A percentile compares a stretch with the other conserved stretches of the same genome.
Evolutionary conservation across 1,140 invertebrate genomes (phyloP).

Genomic region (Sitophilus oryzae): DNA sequence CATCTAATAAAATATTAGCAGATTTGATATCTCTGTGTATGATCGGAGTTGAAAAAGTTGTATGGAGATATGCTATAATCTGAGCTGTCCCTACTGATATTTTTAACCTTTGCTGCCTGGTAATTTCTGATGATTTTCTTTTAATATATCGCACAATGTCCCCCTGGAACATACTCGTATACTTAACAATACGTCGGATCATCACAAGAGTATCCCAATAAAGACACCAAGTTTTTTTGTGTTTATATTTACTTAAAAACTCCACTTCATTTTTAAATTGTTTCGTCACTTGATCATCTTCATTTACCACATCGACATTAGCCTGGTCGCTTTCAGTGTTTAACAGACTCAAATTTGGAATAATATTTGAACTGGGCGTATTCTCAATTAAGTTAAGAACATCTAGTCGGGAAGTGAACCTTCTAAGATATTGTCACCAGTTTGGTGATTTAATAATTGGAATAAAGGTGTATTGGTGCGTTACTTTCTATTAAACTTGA

Average conservation of each 20-base stretch:
- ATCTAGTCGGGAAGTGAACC: not conserved
- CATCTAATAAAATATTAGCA: slow-evolving; percentile 67
- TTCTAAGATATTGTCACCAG: not conserved
- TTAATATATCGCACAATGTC: slow-evolving; percentile 60
- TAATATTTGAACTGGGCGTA: not conserved
- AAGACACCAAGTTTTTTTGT: slow-evolving; percentile 62
- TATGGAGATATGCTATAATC: slow-evolving; percentile 61
- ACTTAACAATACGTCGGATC: slow-evolving; percentile 58
- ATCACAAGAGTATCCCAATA: slow-evolving; percentile 61
- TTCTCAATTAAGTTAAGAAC: not conserved
- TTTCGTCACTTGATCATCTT: slow-evolving; percentile 46
- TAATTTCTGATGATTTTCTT: slow-evolving; percentile 34
- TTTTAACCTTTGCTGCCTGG: slow-evolving; percentile 48
- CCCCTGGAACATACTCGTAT: slow-evolving; percentile 63
- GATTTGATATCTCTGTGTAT: slow-evolving; percentile 73
- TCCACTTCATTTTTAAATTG: slow-evolving; percentile 63
- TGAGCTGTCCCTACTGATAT: slow-evolving; percentile 57
- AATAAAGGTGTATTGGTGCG: not conserved
- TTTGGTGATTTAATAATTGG: not conserved
- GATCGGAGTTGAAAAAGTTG: slow-evolving; percentile 48
- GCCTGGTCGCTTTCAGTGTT: slow-evolving; percentile 37
- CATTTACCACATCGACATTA: slow-evolving; percentile 41
- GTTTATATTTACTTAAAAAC: slow-evolving; percentile 52
- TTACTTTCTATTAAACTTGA: not conserved
- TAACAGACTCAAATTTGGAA: not conserved